Base-by-base conservation (phyloP, 2,797 vertebrate genomes). In the Jordanella pulchra region DNA sequence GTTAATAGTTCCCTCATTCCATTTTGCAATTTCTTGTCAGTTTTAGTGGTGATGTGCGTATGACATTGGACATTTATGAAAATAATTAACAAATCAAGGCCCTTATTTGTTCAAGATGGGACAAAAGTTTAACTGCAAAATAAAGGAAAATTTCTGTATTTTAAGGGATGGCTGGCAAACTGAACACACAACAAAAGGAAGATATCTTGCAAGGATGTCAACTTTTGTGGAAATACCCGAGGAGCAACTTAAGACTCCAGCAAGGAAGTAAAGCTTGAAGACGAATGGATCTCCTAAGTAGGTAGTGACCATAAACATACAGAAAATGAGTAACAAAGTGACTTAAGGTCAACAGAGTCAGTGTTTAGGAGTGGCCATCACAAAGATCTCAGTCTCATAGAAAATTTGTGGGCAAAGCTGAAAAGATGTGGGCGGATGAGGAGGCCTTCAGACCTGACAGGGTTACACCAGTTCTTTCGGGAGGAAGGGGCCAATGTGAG, bases 361-460 rank as follows among this genome's bases (percentile, higher is more conserved):
- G 39, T 44, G 60, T 44, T 42, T 30, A 25, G n/a, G 23, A 63
- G 60, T 25, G 60, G 60, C 35, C 60, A 15, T 25, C 60, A 63
- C 60, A 63, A 44, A 63, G 60, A 44, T 63, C 39, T 63, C 39
- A 7, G 3, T n/a, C 60, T 63, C 35, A 0, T 63, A 63, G 21
- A 63, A 63, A 63, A 42, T 61, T 39, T 61, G 58, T 25, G 60
- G n/a, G 12, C 60, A 63, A 63, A 42, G 35, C 35, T 42, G 35
- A 63, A 39, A 63, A n/a, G 60, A 63, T 15, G 35, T 25, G 35
- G 23, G 39, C 39, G 14, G 39, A 35, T 23, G 25, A 63, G 35
- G 39, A 1, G 6, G n/a, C 35, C 35, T 17, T 42, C n/a, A 42
- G 25, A 64, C 23, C n/a, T 25, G 60, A 25, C 23, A 25, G 13